Percentiles rank a stretch among this genome's conserved stretches.
phyloP scores from a whole-genome alignment of 2,888 invertebrate genomes.

The Athrips mouffetella region DNA sequence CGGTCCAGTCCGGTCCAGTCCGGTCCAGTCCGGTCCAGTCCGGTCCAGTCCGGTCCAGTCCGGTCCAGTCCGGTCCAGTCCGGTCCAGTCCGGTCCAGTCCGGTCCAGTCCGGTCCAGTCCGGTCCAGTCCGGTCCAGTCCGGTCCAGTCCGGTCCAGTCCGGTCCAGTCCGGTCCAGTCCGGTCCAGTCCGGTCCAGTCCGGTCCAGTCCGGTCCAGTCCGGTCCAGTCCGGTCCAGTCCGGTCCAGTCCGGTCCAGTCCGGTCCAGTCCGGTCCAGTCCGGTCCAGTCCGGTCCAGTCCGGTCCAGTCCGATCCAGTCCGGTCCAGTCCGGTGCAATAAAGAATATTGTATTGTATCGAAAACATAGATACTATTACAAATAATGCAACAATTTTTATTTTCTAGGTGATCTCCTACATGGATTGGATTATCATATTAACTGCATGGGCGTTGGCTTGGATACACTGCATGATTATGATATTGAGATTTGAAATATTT shows the following conservation, averaged over 20 bases:
- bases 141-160: background rate
- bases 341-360: too few species aligned
- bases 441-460: too few species aligned
- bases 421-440: too few species aligned
- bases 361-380: too few species aligned
- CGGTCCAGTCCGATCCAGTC: background rate
- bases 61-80: background rate
- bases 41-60: background rate
- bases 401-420: too few species aligned
- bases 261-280: background rate
- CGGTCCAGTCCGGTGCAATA: too few species aligned
- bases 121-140: background rate
- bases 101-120: background rate
- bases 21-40: background rate
- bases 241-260: background rate
- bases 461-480: too few species aligned
- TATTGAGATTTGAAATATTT: too few species aligned
- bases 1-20: background rate
- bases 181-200: background rate
- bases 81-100: background rate
- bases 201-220: background rate
- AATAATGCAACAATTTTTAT: too few species aligned
- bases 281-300: background rate
- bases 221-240: background rate
- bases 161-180: background rate